Base-by-base conservation (phyloP, 2,797 vertebrate species). In the Masticophis lateralis region DNA sequence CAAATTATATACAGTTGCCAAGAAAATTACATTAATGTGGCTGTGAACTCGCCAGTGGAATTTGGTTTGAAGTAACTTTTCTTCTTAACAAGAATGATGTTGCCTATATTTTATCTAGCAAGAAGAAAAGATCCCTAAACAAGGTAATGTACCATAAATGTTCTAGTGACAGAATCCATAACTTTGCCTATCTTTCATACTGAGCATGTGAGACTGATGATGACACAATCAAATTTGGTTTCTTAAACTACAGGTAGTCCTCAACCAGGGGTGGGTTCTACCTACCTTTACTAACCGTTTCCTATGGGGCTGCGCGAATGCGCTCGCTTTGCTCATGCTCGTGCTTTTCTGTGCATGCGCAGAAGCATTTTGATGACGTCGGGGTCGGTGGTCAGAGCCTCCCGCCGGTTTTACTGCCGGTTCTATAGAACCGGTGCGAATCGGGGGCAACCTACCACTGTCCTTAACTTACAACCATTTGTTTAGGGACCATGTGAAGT, bases 171-270 rank as follows among this genome's bases (percentile, higher is more conserved):
- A 18, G 25, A 56, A 27, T 12, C 87, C 20, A 69, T 47, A n/a
- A 27, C 22, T 22, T 55, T 27, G 4, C 28, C 28, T 59, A 61
- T 47, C 18, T 43, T 69, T 88, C 56, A 88, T 12, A n/a, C 43
- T 55, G 53, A 59, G 32, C 74, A 93, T 79, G 14, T 88, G 10
- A 56, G 86, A 56, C 4, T 32, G 25, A 83, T 9, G 56, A 43
- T 56, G 43, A 83, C 56, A 87, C 22, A 60, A 22, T 10, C 32
- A 88, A 60, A 55, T 89, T 93, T 63, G 56, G 94, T 96, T 88
- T 94, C 94, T 86, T 91, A 91, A 94, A 96, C 94, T 94, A 74
- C n/a, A 74, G 66, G n/a, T 37, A 37, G n/a, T 37, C 16, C 32
- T 74, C 16, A 8, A 51, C 47, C 47, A 51, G 6, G 47, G 47